Evolutionary conservation across 2,113 vertebrate genomes (phyloP).

Genomic region (Pyrgilauda ruficollis): DNA sequence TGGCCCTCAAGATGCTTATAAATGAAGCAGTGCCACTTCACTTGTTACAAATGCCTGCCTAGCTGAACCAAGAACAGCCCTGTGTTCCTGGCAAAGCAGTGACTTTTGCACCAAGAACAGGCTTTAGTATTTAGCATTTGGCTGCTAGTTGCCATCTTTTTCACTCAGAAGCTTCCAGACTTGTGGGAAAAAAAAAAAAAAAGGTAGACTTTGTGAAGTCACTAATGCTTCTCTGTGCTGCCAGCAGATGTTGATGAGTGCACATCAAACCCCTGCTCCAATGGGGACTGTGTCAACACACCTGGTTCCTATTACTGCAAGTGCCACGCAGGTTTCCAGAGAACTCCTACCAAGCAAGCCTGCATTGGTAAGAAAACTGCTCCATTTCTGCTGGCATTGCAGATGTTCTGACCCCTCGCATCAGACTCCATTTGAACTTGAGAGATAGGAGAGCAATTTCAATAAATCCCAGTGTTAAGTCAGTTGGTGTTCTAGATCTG

Average conservation of each 20-base stretch:
- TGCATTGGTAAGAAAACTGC: constrained; percentile 73
- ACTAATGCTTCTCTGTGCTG: constrained; percentile 6
- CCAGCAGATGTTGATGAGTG: constrained; percentile 79
- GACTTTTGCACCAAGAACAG: not conserved
- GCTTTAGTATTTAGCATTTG: not conserved
- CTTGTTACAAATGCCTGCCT: not conserved
- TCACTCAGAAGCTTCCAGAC: not conserved
- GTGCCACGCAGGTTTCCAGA: constrained; percentile 76
- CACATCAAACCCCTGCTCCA: constrained; percentile 72
- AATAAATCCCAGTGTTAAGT: not conserved
- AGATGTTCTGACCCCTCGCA: not conserved
- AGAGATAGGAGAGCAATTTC: not conserved
- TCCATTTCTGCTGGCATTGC: not conserved
- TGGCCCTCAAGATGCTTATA: not conserved
- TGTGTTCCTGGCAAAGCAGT: not conserved
- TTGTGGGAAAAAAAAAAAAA: not conserved
- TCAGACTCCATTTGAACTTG: not conserved
- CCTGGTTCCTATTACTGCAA: constrained; percentile 82
- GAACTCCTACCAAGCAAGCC: constrained; percentile 73
- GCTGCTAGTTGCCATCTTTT: not conserved
- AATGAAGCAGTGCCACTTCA: not conserved
- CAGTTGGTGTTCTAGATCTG: not conserved
- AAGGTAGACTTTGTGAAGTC: not conserved
- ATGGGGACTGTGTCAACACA: constrained; percentile 80
- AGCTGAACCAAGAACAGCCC: not conserved